These are phyloP conservation scores for Distichodus sexfasciatus DNA, from an alignment of 2,797 vertebrate genomes.

Conservation along the genomic window DNA sequence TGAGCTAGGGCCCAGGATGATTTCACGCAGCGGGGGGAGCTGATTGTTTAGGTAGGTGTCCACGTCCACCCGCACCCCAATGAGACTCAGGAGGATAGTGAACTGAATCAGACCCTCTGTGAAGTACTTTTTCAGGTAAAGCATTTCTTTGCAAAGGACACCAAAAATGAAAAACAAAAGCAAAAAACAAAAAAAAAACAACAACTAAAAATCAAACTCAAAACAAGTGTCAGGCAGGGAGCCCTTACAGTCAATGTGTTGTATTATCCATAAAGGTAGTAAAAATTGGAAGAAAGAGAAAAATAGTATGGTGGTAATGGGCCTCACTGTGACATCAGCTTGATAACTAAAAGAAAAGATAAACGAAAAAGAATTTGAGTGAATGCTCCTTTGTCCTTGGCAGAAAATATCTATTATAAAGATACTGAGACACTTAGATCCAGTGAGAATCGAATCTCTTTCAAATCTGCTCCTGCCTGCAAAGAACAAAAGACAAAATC, in stretches of 20 bases:
- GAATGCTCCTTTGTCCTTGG: conserved; percentile 13
- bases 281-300: conserved; percentile 13
- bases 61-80: conserved; percentile 97
- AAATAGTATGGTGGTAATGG: conserved; percentile 1
- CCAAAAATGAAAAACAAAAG: conserved; percentile 76
- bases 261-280: conserved; percentile 17
- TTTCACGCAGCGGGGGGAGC: conserved; percentile 94
- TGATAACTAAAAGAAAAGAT: not conserved
- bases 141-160: conserved; percentile 94
- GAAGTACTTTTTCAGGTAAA: conserved; percentile 99
- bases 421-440: conserved; percentile 15
- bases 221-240: conserved; percentile 47
- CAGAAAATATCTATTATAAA: conserved; percentile 1
- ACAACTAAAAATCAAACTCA: conserved; percentile 18
- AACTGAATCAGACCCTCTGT: conserved; percentile 99
- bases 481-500: not conserved
- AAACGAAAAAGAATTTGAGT: not conserved
- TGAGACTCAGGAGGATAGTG: conserved; percentile 98
- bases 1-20: conserved; percentile 98
- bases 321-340: conserved; percentile 29
- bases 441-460: conserved; percentile 10
- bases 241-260: conserved; percentile 17
- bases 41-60: conserved; percentile 95
- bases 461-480: conserved; percentile 22
- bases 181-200: conserved; percentile 66